These are phyloP conservation scores for Lates japonicus DNA, from an alignment of 2,797 vertebrate genomes.

Conservation along the genomic window DNA sequence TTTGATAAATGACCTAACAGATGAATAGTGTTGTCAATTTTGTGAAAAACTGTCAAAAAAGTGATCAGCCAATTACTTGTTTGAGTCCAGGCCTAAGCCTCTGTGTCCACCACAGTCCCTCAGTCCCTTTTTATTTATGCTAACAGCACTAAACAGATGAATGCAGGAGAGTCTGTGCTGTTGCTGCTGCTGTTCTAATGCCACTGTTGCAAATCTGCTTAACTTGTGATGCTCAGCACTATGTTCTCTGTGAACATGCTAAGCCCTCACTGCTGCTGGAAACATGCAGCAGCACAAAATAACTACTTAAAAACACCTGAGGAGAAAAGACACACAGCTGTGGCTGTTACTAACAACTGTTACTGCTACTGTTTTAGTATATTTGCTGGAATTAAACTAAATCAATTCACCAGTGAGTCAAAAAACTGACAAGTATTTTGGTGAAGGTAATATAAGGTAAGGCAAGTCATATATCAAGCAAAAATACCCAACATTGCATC, in stretches of 20 bases:
- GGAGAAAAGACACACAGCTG: conserved; percentile 1
- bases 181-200: conserved; percentile 60
- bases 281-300: conserved; percentile 15
- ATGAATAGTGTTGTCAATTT: neutral
- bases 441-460: neutral
- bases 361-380: neutral
- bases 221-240: conserved; percentile 9
- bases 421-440: neutral
- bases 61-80: neutral
- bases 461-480: neutral
- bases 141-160: conserved; percentile 12
- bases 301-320: conserved; percentile 9
- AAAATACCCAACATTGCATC: neutral
- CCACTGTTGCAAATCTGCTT: conserved; percentile 39
- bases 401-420: neutral
- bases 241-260: conserved; percentile 11
- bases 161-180: conserved; percentile 4
- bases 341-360: neutral
- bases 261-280: conserved; percentile 11
- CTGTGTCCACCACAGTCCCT: neutral
- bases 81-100: neutral
- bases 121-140: neutral
- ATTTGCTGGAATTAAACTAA: neutral
- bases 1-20: neutral
- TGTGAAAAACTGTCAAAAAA: neutral